Evolutionary conservation across 2,113 vertebrate genomes (phyloP).

Genomic region (Cairina moschata): DNA sequence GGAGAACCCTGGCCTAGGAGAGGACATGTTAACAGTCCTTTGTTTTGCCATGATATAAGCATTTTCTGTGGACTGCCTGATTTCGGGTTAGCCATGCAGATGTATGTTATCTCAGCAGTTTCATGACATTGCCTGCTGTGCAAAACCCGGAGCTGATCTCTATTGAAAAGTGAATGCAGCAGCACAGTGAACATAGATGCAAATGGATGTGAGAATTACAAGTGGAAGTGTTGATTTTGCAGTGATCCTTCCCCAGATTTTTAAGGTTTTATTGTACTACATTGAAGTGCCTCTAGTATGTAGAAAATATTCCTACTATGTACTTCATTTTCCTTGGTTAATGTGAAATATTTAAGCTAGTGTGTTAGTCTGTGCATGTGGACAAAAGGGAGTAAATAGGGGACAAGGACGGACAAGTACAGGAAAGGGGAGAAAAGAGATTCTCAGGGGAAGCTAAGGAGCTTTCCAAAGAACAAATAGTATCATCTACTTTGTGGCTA

Average conservation of each 20-base stretch:
- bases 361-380: background rate
- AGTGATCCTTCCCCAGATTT: background rate
- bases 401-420: conserved; percentile 35
- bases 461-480: conserved; percentile 39
- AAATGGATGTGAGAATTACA: background rate
- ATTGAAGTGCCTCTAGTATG: background rate
- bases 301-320: background rate
- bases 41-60: accelerated
- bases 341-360: background rate
- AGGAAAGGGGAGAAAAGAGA: background rate
- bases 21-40: background rate
- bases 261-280: background rate
- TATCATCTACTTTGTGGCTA: conserved; percentile 44
- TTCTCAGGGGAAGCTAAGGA: background rate
- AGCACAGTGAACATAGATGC: background rate
- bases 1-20: background rate
- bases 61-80: background rate
- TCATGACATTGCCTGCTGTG: background rate
- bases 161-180: background rate
- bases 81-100: background rate
- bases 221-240: background rate
- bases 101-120: background rate
- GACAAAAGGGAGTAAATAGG: background rate
- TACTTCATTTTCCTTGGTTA: background rate
- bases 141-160: background rate